Percentiles rank a stretch among this genome's conserved stretches.
Conservation (phyloP, 2,797 vertebrate species). For the Galaxias olidus region DNA sequence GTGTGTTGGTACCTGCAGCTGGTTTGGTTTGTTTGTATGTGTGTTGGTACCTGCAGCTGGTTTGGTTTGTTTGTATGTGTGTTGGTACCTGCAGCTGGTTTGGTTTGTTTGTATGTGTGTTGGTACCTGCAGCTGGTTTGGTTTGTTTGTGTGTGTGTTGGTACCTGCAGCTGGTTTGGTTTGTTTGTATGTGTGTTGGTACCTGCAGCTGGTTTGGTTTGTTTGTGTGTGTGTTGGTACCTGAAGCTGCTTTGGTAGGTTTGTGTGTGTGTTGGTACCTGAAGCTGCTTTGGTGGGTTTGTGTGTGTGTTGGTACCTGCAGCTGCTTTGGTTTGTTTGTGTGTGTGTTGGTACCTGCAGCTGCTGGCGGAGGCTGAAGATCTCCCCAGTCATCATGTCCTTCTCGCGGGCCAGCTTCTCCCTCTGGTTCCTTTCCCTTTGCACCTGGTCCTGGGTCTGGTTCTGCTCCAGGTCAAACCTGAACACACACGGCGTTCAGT, state of each 20-base stretch:
- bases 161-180: slow-evolving; percentile 84
- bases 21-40: too few species aligned
- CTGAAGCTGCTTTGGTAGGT: neutral
- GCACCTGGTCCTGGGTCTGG: slow-evolving; percentile 86
- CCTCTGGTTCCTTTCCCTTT: slow-evolving; percentile 84
- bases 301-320: neutral
- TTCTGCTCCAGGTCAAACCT: slow-evolving; percentile 95
- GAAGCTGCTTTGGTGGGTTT: neutral
- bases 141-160: slow-evolving; percentile 51
- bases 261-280: slow-evolving; percentile 25
- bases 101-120: too few species aligned
- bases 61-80: too few species aligned
- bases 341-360: slow-evolving; percentile 80
- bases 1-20: slow-evolving; percentile 82
- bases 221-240: slow-evolving; percentile 2
- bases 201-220: too few species aligned
- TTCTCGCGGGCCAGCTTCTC: slow-evolving; percentile 92
- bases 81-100: slow-evolving; percentile 87
- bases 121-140: slow-evolving; percentile 90
- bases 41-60: slow-evolving; percentile 85
- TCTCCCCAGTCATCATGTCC: slow-evolving; percentile 87
- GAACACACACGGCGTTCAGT: slow-evolving; percentile 7
- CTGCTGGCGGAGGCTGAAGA: slow-evolving; percentile 90
- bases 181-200: too few species aligned
- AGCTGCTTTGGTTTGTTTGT: neutral